A percentile compares a stretch with the other conserved stretches of the same genome.
These are phyloP conservation scores for Polyodon spathula DNA, from an alignment of 2,113 vertebrate species.

Conservation along the genomic window DNA sequence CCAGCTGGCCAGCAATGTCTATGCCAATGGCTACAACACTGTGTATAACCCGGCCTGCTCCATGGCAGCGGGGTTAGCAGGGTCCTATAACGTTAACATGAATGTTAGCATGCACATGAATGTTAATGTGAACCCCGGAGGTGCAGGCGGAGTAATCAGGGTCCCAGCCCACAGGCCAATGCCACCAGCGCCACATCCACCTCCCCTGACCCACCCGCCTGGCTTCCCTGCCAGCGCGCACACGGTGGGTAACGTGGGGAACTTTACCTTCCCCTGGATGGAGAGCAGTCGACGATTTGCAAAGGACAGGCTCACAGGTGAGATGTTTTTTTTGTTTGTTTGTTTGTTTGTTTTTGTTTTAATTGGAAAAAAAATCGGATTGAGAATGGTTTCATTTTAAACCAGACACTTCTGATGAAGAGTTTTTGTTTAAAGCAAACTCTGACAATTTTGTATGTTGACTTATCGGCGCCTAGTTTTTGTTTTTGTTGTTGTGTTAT, in stretches of 20 bases:
- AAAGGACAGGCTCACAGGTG: constrained; percentile 88
- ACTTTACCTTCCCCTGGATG: constrained; percentile 90
- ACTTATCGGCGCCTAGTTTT: too few relatives aligned
- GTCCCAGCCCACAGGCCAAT: constrained; percentile 77
- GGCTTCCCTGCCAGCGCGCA: constrained; percentile 60
- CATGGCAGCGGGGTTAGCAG: constrained; percentile 57
- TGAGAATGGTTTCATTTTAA: too few relatives aligned
- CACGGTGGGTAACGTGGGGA: constrained; percentile 47
- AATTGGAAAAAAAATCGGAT: too few relatives aligned
- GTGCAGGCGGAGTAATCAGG: constrained; percentile 64
- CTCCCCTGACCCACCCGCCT: constrained; percentile 53
- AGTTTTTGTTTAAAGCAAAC: too few relatives aligned
- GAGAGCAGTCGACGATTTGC: constrained; percentile 78
- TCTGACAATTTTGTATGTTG: too few relatives aligned
- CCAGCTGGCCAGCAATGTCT: constrained; percentile 55
- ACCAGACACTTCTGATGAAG: too few relatives aligned
- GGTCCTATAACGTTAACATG: constrained; percentile 76
- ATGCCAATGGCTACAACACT: constrained; percentile 63
- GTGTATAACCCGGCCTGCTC: constrained; percentile 70
- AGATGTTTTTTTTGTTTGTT: too few relatives aligned
- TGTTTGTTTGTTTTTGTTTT: too few relatives aligned
- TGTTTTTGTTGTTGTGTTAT: too few relatives aligned
- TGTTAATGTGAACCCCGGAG: constrained; percentile 67
- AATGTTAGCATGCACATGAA: constrained; percentile 71
- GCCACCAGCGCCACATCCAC: constrained; percentile 48